Conservation (phyloP, 2,888 invertebrate species). For the Megamerina dolium region DNA sequence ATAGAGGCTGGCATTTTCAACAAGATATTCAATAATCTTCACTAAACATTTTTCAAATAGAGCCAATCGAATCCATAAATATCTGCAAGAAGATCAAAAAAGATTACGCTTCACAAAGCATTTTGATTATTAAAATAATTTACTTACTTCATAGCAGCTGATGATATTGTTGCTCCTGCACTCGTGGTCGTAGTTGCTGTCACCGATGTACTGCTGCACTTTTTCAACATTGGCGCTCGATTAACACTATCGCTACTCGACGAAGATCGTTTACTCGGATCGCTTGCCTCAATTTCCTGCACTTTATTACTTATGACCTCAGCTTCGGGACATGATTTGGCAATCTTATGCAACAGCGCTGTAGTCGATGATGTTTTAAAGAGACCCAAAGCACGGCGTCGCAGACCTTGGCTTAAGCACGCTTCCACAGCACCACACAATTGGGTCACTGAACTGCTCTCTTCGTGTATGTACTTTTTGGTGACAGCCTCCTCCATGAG, state of each 20-base stretch:
- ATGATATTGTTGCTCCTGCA: conserved; percentile 37
- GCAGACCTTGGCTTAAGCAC: conserved; percentile 70
- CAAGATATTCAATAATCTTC: conserved; percentile 83
- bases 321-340: conserved; percentile 72
- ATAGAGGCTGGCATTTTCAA: conserved; percentile 74
- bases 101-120: background rate
- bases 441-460: conserved; percentile 83
- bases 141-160: conserved; percentile 50
- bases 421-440: conserved; percentile 87
- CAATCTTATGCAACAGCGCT: conserved; percentile 85
- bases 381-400: conserved; percentile 69
- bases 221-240: conserved; percentile 62
- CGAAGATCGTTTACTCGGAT: conserved; percentile 59
- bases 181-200: conserved; percentile 33
- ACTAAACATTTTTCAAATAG: conserved; percentile 83
- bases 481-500: conserved; percentile 97
- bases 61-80: conserved; percentile 88
- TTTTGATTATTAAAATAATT: background rate
- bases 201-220: conserved; percentile 57
- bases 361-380: conserved; percentile 92
- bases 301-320: conserved; percentile 72
- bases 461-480: conserved; percentile 86
- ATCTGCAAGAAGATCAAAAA: conserved; percentile 52
- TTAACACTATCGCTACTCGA: conserved; percentile 62
- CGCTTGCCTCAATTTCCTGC: conserved; percentile 66